Evolutionary conservation across 1,140 invertebrate species (phyloP).

Genomic region (Heliconius himera): DNA sequence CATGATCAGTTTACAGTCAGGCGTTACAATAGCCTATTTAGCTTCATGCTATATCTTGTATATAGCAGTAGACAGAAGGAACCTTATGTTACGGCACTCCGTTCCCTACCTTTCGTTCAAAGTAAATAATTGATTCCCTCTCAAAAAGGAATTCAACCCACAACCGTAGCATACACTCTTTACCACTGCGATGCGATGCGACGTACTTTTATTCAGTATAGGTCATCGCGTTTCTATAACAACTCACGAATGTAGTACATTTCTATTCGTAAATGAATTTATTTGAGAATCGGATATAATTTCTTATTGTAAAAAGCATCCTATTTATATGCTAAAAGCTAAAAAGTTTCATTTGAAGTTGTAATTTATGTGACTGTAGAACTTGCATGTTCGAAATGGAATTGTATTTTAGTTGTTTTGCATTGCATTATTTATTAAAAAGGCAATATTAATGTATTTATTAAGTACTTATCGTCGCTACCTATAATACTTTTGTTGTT

Average conservation of each 20-base stretch:
- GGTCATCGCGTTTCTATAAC: not conserved
- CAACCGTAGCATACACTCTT: too few relatives aligned
- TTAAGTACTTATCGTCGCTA: not conserved
- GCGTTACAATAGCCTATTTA: too few relatives aligned
- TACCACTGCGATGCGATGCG: too few relatives aligned
- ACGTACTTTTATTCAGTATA: not conserved
- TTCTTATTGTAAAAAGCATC: conserved; percentile 9
- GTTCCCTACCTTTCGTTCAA: too few relatives aligned
- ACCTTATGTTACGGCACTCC: too few relatives aligned
- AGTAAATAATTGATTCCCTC: too few relatives aligned
- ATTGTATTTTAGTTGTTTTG: not conserved
- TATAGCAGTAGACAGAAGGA: too few relatives aligned
- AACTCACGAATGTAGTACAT: not conserved
- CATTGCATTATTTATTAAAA: not conserved
- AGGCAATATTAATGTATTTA: conserved; percentile 1
- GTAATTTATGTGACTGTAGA: conserved; percentile 19
- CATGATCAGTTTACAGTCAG: too few relatives aligned
- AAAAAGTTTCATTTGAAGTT: conserved; percentile 19
- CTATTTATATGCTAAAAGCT: conserved; percentile 11
- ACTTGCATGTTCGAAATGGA: not conserved
- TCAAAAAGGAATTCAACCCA: too few relatives aligned
- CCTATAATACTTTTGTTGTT: too few relatives aligned
- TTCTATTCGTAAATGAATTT: not conserved
- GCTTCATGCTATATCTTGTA: too few relatives aligned
- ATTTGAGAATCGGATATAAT: not conserved